These are phyloP conservation scores for Myodes glareolus DNA, from an alignment of 2,113 vertebrate genomes.

Conservation along the genomic window DNA sequence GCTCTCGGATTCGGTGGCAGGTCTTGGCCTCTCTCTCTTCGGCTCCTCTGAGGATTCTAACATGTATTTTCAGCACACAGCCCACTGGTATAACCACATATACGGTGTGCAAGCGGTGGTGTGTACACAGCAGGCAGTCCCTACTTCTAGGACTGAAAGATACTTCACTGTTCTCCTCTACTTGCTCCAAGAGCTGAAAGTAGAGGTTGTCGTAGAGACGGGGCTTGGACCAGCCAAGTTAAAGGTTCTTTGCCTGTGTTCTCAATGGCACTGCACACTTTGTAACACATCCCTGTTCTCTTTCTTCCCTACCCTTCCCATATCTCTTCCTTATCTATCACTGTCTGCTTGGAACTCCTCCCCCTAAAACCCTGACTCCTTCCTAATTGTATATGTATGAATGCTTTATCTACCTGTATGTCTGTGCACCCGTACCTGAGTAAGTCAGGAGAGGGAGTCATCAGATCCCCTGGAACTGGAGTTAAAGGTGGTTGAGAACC, in stretches of 20 bases:
- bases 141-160: neutral
- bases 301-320: neutral
- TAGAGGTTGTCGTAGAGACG: rapidly evolving
- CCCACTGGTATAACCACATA: no score
- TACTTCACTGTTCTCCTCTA: no score
- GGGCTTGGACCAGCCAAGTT: neutral
- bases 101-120: neutral
- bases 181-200: neutral
- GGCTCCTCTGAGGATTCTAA: neutral
- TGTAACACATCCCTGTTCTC: rapidly evolving
- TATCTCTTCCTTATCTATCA: neutral
- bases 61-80: no score
- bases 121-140: rapidly evolving
- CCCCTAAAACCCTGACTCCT: neutral
- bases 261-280: rapidly evolving
- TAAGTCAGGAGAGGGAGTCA: neutral
- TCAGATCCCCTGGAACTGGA: neutral
- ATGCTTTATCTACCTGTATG: neutral
- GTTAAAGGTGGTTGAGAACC: neutral
- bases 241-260: neutral
- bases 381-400: neutral
- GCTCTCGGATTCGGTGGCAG: neutral
- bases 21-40: neutral
- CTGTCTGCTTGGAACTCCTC: neutral
- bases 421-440: neutral